Conservation (phyloP, 2,113 vertebrate genomes). For the Xiphophorus couchianus region DNA sequence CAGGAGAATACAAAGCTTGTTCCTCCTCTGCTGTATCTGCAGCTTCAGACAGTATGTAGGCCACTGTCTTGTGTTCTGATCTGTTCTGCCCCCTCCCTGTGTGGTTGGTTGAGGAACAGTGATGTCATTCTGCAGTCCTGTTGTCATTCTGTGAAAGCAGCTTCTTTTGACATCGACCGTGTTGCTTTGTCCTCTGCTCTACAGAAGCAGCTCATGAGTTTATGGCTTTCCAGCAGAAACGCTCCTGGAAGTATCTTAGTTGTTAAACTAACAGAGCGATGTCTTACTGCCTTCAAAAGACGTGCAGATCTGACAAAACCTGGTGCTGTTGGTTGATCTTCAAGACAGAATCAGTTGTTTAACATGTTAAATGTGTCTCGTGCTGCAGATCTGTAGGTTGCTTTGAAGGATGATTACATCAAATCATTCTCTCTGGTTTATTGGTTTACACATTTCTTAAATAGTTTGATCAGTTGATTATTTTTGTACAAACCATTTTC, state of each 20-base stretch:
- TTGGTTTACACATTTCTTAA: too few relatives aligned
- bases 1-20: constrained; percentile 17
- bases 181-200: constrained; percentile 55
- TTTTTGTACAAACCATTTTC: too few relatives aligned
- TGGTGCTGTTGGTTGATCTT: too few relatives aligned
- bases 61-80: constrained; percentile 32
- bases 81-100: constrained; percentile 25
- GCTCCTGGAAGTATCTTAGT: neutral
- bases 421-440: too few relatives aligned
- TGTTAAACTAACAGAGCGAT: too few relatives aligned
- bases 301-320: too few relatives aligned
- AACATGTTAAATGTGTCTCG: too few relatives aligned
- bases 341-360: too few relatives aligned
- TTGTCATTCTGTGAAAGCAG: constrained; percentile 46
- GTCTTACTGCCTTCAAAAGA: too few relatives aligned
- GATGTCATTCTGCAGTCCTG: constrained; percentile 67
- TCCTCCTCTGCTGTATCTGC: constrained; percentile 18
- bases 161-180: constrained; percentile 45
- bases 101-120: constrained; percentile 33
- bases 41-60: constrained; percentile 35
- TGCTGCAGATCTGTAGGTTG: too few relatives aligned
- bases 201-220: constrained; percentile 44
- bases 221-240: neutral
- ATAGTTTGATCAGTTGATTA: too few relatives aligned
- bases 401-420: too few relatives aligned